Conservation (phyloP, 53 echinoderm and acorn worm species). For the Glandiceps talaboti region DNA sequence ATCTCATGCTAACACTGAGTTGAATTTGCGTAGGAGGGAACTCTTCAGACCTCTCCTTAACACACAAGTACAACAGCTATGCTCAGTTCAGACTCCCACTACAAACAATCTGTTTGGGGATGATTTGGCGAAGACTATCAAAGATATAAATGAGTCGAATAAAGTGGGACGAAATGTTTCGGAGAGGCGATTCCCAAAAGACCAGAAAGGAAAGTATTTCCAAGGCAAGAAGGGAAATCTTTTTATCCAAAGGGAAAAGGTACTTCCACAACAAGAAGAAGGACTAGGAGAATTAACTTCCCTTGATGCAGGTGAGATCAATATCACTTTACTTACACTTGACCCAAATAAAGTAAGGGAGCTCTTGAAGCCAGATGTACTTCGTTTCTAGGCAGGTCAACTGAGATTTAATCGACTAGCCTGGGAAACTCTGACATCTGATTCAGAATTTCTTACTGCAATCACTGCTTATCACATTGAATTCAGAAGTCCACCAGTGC, state of each 20-base stretch:
- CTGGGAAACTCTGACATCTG: slow-evolving; percentile 13
- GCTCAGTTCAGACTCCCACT: slow-evolving; percentile 8
- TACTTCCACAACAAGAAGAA: too few species aligned
- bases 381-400: slow-evolving; percentile 18
- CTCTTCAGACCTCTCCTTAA: slow-evolving; percentile 28
- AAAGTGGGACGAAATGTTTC: slow-evolving; percentile 17
- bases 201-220: too few species aligned
- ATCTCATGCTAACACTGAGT: slow-evolving; percentile 10
- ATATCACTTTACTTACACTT: too few species aligned
- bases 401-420: slow-evolving; percentile 2
- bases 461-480: slow-evolving; percentile 11
- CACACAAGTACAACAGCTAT: slow-evolving; percentile 11
- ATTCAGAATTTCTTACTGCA: slow-evolving; percentile 5
- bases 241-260: too few species aligned
- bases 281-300: too few species aligned
- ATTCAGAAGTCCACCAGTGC: neutral
- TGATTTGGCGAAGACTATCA: slow-evolving; percentile 16
- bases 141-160: slow-evolving; percentile 27
- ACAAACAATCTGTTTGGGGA: slow-evolving; percentile 26
- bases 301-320: too few species aligned
- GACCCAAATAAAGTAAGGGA: too few species aligned
- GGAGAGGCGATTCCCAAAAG: too few species aligned
- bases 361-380: too few species aligned
- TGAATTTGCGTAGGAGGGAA: slow-evolving; percentile 15
- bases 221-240: too few species aligned